Evolutionary conservation across 53 echinoderm and acorn worm species (phyloP).

Genomic region (Holothuria leucospilota): DNA sequence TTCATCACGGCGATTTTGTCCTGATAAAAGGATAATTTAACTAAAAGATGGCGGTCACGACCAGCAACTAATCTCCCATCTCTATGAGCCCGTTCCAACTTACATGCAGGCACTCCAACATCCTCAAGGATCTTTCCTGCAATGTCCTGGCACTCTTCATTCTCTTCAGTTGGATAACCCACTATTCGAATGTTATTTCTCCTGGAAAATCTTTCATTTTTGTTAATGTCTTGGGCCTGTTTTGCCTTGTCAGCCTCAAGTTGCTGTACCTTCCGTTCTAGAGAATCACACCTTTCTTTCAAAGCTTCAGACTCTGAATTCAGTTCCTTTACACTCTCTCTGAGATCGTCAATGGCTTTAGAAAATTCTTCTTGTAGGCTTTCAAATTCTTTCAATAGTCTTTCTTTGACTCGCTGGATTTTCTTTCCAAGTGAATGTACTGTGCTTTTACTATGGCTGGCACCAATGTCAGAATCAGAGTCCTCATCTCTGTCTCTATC

Average conservation of each 20-base stretch:
- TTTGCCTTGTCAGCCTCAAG: slow-evolving; percentile 18
- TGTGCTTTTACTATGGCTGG: not conserved
- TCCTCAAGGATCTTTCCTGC: slow-evolving; percentile 8
- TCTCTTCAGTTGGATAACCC: slow-evolving; percentile 17
- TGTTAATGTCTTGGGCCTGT: not conserved
- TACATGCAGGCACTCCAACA: slow-evolving; percentile 22
- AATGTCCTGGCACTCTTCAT: slow-evolving; percentile 24
- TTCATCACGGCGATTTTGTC: no score
- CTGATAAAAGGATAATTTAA: slow-evolving; percentile 25
- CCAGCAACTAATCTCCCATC: slow-evolving; percentile 21
- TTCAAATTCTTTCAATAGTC: slow-evolving; percentile 1
- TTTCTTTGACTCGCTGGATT: not conserved
- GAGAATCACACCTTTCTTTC: not conserved
- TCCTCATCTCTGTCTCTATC: not conserved
- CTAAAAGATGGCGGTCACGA: slow-evolving; percentile 27
- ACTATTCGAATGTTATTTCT: slow-evolving; percentile 23
- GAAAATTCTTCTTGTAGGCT: slow-evolving; percentile 11
- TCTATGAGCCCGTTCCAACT: slow-evolving; percentile 13
- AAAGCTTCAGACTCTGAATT: not conserved
- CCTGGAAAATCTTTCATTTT: slow-evolving; percentile 18
- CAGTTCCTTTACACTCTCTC: not conserved
- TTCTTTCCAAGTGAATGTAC: not conserved
- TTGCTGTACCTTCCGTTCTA: not conserved
- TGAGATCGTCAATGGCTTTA: slow-evolving; percentile 2
- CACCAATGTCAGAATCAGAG: not conserved